Percentiles rank a stretch among this genome's conserved stretches.
phyloP scores from a whole-genome alignment of 2,797 vertebrate species.

The Mus spretus region DNA sequence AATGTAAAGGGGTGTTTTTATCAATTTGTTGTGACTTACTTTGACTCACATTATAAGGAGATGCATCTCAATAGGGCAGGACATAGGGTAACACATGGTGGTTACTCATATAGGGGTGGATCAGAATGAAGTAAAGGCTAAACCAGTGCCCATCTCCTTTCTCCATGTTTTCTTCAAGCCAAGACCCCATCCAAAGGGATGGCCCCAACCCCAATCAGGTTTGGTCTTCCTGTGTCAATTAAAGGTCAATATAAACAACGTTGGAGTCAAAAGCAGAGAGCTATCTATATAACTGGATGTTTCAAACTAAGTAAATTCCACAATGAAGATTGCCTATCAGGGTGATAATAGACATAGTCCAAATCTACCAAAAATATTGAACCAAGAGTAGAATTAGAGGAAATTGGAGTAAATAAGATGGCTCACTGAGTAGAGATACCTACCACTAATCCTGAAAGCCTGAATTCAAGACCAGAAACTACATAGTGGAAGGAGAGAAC shows the following conservation, averaged over 20 bases:
- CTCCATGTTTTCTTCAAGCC: not conserved
- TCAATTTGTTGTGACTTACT: not conserved
- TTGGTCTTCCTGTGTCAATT: not conserved
- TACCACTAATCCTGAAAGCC: not conserved
- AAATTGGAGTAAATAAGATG: no score
- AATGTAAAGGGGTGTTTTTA: no score
- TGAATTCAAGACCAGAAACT: not conserved
- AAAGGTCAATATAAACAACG: not conserved
- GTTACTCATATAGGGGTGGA: not conserved
- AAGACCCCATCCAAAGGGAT: not conserved
- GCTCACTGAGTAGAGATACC: no score
- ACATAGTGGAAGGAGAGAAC: no score
- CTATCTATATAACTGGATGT: not conserved
- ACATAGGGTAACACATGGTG: accelerated
- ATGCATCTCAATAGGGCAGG: not conserved
- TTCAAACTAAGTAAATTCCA: not conserved
- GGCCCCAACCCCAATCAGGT: not conserved
- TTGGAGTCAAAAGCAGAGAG: not conserved
- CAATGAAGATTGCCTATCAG: not conserved
- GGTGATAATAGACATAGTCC: not conserved
- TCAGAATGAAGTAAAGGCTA: not conserved
- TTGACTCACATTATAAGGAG: not conserved
- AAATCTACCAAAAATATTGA: not conserved
- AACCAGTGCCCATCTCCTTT: not conserved
- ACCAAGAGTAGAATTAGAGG: not conserved